Percentiles rank a stretch among this genome's conserved stretches.
Conservation (phyloP, 2,888 invertebrate species). For the Cyaniris semiargus region DNA sequence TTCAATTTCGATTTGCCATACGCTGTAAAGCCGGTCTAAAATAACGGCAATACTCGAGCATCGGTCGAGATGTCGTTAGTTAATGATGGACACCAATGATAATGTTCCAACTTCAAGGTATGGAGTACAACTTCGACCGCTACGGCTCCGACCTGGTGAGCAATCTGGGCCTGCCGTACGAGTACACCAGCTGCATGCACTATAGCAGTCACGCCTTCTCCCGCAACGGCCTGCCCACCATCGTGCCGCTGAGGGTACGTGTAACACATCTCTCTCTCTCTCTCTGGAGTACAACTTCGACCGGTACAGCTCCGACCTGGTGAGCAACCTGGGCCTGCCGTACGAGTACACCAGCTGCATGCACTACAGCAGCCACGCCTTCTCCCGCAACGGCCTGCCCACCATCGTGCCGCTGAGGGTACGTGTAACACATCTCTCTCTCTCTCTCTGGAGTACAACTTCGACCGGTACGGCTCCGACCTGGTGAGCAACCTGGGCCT, state of each 20-base stretch:
- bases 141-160: constrained; percentile 78
- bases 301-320: constrained; percentile 78
- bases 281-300: constrained; percentile 70
- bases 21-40: not conserved
- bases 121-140: constrained; percentile 78
- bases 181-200: constrained; percentile 87
- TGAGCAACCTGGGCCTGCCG: constrained; percentile 80
- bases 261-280: not conserved
- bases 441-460: too few species aligned
- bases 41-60: too few species aligned
- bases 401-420: constrained; percentile 82
- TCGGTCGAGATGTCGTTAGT: not conserved
- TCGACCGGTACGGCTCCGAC: too few species aligned
- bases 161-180: constrained; percentile 82
- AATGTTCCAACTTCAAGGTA: constrained; percentile 49
- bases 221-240: constrained; percentile 82
- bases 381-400: constrained; percentile 81
- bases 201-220: constrained; percentile 84
- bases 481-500: too few species aligned
- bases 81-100: not conserved
- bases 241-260: constrained; percentile 72
- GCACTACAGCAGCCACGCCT: constrained; percentile 85
- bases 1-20: too few species aligned
- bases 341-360: constrained; percentile 87
- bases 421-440: constrained; percentile 14